Base-by-base conservation (phyloP, 1,140 invertebrate genomes). In the Magallana ariakensis region DNA sequence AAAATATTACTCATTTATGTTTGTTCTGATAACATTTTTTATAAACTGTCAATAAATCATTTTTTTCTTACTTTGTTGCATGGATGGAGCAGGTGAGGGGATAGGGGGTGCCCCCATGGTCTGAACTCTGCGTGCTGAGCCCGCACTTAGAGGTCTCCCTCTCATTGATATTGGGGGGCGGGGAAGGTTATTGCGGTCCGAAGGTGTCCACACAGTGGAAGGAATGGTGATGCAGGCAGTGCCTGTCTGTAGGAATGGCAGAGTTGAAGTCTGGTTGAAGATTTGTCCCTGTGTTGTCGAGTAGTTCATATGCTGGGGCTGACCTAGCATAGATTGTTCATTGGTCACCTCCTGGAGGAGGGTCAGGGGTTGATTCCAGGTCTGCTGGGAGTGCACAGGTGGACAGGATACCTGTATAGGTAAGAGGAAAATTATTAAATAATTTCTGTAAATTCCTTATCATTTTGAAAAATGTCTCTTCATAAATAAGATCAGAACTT, bases 111-210 rank as follows among this genome's bases (percentile, higher is more conserved):
- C 83, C 16, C 85, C 87, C 53, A 88, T 58, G 1, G 83, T 87
- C 81, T 85, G 83, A 16, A 89, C 86, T 57, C 33, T 84, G 82
- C 92, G 87, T 10, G 90, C 86, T 33, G 90, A 88, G 11, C 93
- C 93, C n/a, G 94, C 94, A 90, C 92, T 94, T 0, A 94, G 85
- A 10, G 94, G 94, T 57, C 94, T 87, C 13, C 90, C 91, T 80
- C 94, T 89, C 1, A 94, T 84, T 22, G 86, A 86, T 15, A 93
- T 91, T 26, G 93, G 92, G 26, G 92, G 92, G 5, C 91, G 80
- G 3, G 91, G 90, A 55, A 89, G 80, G 54, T 83, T 80, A 11
- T 87, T 90, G n/a, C 92, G 90, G 19, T 85, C 87, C 56, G 85
- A 75, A 58, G 89, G 88, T 80, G 90, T 90, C 92, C 92, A 92